Percentiles rank a stretch among this genome's conserved stretches.
Evolutionary conservation across 2,888 invertebrate species (phyloP).

Genomic region (Noctua janthe): DNA sequence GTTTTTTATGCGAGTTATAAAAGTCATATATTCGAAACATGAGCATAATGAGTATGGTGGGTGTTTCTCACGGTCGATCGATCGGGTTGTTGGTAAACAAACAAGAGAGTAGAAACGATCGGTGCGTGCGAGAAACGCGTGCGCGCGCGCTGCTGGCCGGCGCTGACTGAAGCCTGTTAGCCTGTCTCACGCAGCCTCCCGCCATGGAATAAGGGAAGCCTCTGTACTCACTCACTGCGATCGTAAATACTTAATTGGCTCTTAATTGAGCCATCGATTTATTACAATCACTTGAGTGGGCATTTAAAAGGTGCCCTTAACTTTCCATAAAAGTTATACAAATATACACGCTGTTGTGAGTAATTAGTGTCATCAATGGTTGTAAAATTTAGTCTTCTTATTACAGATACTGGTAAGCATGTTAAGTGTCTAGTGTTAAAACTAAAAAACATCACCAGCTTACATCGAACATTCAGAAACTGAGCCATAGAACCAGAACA

Average conservation of each 20-base stretch:
- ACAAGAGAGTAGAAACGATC: conserved; percentile 68
- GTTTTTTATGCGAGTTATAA: conserved; percentile 67
- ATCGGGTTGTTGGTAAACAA: conserved; percentile 84
- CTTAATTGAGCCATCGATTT: conserved; percentile 60
- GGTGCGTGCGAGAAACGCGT: conserved; percentile 78
- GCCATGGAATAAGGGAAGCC: conserved; percentile 78
- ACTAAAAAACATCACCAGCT: not conserved
- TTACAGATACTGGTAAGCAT: not conserved
- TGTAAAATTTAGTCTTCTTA: not conserved
- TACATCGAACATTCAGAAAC: conserved; percentile 1
- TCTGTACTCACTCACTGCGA: conserved; percentile 58
- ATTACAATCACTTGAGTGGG: conserved; percentile 39
- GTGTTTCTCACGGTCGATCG: conserved; percentile 74
- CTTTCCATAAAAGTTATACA: not conserved
- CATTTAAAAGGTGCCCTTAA: conserved; percentile 19
- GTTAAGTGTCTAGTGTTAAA: not conserved
- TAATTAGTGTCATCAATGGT: not conserved
- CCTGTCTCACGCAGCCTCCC: conserved; percentile 85
- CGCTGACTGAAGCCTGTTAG: conserved; percentile 88
- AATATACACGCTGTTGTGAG: not conserved
- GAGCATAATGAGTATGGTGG: conserved; percentile 68
- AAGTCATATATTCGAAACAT: conserved; percentile 67
- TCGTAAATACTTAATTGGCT: conserved; percentile 66
- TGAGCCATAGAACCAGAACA: conserved; percentile 6
- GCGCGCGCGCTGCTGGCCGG: conserved; percentile 87